A percentile compares a stretch with the other conserved stretches of the same genome.
Conservation (phyloP, 2,113 vertebrate species). For the Dipodomys spectabilis region DNA sequence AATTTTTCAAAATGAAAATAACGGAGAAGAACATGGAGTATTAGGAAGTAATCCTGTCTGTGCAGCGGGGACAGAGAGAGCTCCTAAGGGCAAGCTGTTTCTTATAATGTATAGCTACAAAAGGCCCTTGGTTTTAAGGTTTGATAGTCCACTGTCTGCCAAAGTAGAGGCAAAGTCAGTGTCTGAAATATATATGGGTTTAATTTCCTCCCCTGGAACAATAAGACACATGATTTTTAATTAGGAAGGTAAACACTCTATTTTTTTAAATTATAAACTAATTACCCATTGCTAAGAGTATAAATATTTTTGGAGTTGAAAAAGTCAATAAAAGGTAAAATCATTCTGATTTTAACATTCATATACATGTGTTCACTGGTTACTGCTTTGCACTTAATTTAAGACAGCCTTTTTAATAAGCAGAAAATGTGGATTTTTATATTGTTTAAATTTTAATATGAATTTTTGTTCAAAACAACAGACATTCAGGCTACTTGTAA, state of each 20-base stretch:
- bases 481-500: slow-evolving; percentile 85
- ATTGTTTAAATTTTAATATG: slow-evolving; percentile 83
- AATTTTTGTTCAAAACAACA: slow-evolving; percentile 83
- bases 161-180: not conserved
- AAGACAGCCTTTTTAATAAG: slow-evolving; percentile 79
- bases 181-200: slow-evolving; percentile 58
- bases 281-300: slow-evolving; percentile 3
- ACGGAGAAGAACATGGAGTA: not conserved
- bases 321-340: slow-evolving; percentile 81
- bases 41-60: slow-evolving; percentile 18
- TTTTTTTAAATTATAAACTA: slow-evolving; percentile 66
- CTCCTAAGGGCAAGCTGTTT: slow-evolving; percentile 8
- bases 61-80: not conserved
- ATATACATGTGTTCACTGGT: slow-evolving; percentile 75
- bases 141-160: slow-evolving; percentile 21
- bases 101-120: not conserved
- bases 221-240: slow-evolving; percentile 63
- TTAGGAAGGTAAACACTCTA: slow-evolving; percentile 72
- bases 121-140: slow-evolving; percentile 4
- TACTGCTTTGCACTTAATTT: slow-evolving; percentile 80
- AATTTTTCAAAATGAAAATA: slow-evolving; percentile 13
- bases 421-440: slow-evolving; percentile 83
- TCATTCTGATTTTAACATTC: slow-evolving; percentile 75
- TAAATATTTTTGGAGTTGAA: slow-evolving; percentile 74
- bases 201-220: slow-evolving; percentile 59